Percentiles rank a stretch among this genome's conserved stretches.
Conservation (phyloP, 2,888 invertebrate genomes). For the Galeruca laticollis region DNA sequence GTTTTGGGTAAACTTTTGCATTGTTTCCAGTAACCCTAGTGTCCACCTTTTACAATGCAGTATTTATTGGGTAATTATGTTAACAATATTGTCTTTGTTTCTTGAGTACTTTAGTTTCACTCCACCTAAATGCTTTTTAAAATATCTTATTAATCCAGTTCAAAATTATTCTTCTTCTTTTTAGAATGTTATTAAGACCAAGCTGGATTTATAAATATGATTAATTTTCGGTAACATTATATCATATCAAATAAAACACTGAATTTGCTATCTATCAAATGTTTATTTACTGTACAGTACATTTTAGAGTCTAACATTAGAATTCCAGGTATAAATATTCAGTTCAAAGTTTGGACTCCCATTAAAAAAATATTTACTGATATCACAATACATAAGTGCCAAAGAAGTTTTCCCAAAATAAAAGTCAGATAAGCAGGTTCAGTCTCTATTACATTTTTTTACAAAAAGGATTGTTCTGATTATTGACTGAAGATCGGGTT, state of each 20-base stretch:
- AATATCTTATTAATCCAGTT: no score
- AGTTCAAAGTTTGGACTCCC: slow-evolving; percentile 60
- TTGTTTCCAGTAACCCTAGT: neutral
- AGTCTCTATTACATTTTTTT: slow-evolving; percentile 29
- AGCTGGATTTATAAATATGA: neutral
- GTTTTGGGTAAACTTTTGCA: no score
- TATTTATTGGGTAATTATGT: no score
- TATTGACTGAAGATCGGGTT: slow-evolving; percentile 30
- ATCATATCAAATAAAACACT: slow-evolving; percentile 21
- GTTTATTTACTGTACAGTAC: slow-evolving; percentile 61
- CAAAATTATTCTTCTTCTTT: no score
- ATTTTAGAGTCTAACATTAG: slow-evolving; percentile 55
- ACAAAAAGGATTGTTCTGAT: slow-evolving; percentile 25
- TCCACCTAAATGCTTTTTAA: no score
- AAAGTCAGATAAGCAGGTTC: slow-evolving; percentile 21
- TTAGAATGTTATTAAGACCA: no score
- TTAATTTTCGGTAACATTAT: neutral
- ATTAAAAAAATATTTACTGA: slow-evolving; percentile 58
- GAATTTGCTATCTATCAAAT: slow-evolving; percentile 46
- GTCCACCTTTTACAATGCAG: no score
- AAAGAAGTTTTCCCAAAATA: slow-evolving; percentile 47
- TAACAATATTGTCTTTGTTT: no score
- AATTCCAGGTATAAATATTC: slow-evolving; percentile 61
- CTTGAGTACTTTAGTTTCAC: no score
- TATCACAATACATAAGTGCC: slow-evolving; percentile 64